Percentiles rank a stretch among this genome's conserved stretches.
These are phyloP conservation scores for Euphonia xanthogaster DNA, from an alignment of 2,797 vertebrate species.

Conservation along the genomic window DNA sequence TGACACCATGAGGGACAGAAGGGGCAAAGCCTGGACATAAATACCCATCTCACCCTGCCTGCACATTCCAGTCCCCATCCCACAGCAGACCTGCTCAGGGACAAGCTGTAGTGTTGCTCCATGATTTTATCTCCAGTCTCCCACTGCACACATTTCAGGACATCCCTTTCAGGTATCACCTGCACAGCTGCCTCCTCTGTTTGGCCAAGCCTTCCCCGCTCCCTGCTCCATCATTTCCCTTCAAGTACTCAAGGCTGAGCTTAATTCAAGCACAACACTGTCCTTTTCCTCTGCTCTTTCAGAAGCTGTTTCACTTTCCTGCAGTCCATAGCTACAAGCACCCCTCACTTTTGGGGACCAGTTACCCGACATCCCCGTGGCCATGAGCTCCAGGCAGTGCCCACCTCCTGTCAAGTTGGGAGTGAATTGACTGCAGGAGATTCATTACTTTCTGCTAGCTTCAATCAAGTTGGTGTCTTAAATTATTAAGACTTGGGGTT, in stretches of 20 bases:
- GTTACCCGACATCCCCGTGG: rapidly evolving
- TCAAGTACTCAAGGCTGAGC: background rate
- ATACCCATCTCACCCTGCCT: background rate
- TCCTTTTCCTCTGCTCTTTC: background rate
- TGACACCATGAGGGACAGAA: background rate
- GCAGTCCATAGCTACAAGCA: background rate
- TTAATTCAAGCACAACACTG: background rate
- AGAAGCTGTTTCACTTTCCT: background rate
- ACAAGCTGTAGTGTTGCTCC: background rate
- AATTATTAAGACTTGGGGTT: conserved; percentile 11
- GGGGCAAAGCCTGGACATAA: background rate
- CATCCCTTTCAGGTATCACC: background rate
- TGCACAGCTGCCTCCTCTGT: background rate
- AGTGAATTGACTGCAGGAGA: background rate
- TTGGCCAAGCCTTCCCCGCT: rapidly evolving
- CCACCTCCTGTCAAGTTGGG: background rate
- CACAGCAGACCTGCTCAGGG: rapidly evolving
- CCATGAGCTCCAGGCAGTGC: background rate
- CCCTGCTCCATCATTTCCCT: background rate
- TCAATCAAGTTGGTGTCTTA: background rate
- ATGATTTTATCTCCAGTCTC: rapidly evolving
- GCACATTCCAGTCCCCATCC: rapidly evolving
- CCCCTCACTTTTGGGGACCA: rapidly evolving
- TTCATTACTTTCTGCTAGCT: background rate
- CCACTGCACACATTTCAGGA: background rate